Base-by-base conservation (phyloP, 2,888 invertebrate genomes). In the Chrysolina americana region DNA sequence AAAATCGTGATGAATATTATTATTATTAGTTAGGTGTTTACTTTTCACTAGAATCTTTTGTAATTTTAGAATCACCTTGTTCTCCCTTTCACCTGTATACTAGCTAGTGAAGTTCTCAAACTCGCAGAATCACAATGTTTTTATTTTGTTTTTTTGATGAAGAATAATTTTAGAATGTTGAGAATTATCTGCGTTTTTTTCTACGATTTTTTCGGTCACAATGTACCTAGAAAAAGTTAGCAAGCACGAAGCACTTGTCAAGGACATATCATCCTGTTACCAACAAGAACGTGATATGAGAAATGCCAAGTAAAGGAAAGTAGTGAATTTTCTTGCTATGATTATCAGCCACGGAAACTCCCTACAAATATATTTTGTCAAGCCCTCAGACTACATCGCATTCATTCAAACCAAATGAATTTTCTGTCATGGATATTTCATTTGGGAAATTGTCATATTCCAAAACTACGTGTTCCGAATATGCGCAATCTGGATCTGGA, bases 171-270 rank as follows among this genome's bases (percentile, higher is more conserved):
- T 53, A 68, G 68, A 50, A 65, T 48, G 13, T 36, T 11, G 48
- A 48, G 13, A 19, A 36, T 13, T 53, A 28, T 53, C 36, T 23
- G 28, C 53, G 41, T 68, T 19, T 53, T 19, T 56, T 36, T 15
- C 48, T 23, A 6, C 28, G 15, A 28, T 23, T 59, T n/a, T 23
- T 59, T 59, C 41, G 10, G 21, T 47, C 44, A 65, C 65, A 21
- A 21, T 21, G 41, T 65, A 65, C 41, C 8, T n/a, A 13, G 9
- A 70, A 21, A 50, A 41, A 65, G 63, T 5, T 53, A 69, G 56
- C 68, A 71, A 71, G 68, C 75, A 75, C 80, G 82, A 79, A 79
- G 77, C 82, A 81, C 83, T 79, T 78, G 76, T 21, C 19, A 64
- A 65, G 36, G 47, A 63, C 59, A 17, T 10, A 13, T n/a, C 59